Percentiles rank a stretch among this genome's conserved stretches.
Conservation (phyloP, 2,888 invertebrate species). For the Chouioia cunea region DNA sequence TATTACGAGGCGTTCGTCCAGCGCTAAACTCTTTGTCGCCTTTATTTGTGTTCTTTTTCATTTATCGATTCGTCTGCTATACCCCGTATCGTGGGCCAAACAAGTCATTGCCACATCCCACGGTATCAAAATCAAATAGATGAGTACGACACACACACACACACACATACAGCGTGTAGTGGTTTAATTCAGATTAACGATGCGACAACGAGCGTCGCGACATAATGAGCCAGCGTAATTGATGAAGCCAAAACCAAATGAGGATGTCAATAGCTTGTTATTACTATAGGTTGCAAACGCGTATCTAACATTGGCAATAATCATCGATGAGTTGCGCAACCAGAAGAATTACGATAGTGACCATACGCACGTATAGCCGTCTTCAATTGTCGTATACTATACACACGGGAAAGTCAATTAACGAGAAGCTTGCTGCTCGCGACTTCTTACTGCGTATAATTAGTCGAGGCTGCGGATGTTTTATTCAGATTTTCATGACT, state of each 20-base stretch:
- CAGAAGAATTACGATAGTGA: too few relatives aligned
- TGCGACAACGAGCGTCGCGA: not conserved
- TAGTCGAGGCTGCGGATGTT: slow-evolving; percentile 35
- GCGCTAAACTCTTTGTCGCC: too few relatives aligned
- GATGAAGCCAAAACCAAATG: not conserved
- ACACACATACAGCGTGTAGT: too few relatives aligned
- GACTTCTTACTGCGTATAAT: slow-evolving; percentile 25
- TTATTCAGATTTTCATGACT: slow-evolving; percentile 47
- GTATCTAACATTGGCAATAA: not conserved
- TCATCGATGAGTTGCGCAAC: too few relatives aligned
- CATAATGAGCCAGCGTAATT: not conserved
- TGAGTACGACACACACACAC: too few relatives aligned
- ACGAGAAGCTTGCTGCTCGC: not conserved
- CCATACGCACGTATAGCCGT: too few relatives aligned
- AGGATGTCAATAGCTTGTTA: not conserved
- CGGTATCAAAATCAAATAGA: too few relatives aligned
- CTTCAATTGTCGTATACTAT: not conserved
- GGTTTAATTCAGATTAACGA: not conserved
- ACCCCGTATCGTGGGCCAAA: too few relatives aligned
- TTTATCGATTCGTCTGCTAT: too few relatives aligned
- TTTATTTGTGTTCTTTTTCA: too few relatives aligned
- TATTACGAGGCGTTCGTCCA: too few relatives aligned
- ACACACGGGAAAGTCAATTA: slow-evolving; percentile 40
- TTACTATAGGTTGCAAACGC: not conserved
- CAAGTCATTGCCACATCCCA: too few relatives aligned